A percentile compares a stretch with the other conserved stretches of the same genome.
These are phyloP conservation scores for Bombus difficillimus DNA, from an alignment of 1,140 invertebrate species.

Conservation along the genomic window DNA sequence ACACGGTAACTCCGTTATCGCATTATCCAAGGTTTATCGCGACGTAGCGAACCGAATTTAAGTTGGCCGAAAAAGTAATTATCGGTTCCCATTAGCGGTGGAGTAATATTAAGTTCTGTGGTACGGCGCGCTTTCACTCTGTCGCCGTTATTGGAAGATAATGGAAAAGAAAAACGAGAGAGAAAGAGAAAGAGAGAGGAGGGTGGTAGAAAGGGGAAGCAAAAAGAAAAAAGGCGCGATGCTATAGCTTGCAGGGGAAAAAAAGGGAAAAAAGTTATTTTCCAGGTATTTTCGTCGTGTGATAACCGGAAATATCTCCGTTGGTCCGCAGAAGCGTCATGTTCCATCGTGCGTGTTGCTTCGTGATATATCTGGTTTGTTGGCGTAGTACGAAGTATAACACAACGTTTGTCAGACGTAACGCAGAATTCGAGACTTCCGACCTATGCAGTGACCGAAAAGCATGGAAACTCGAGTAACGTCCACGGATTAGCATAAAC, in stretches of 20 bases:
- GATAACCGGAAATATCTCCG: background rate
- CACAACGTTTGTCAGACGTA: background rate
- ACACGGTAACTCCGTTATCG: slow-evolving; percentile 30
- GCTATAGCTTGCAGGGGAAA: background rate
- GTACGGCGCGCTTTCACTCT: background rate
- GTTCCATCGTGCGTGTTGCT: background rate
- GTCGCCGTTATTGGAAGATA: slow-evolving; percentile 47
- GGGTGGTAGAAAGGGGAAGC: too few species aligned
- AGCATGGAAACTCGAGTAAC: slow-evolving; percentile 8
- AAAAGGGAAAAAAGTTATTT: background rate
- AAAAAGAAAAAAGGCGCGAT: background rate
- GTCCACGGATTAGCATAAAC: slow-evolving; percentile 42
- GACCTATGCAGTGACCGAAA: slow-evolving; percentile 15
- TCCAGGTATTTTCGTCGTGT: background rate
- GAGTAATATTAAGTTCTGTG: slow-evolving; percentile 22
- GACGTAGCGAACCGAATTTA: slow-evolving; percentile 17
- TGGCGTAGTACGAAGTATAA: background rate
- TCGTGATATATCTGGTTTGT: background rate
- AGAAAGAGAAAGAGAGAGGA: background rate
- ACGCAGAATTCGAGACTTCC: slow-evolving; percentile 33
- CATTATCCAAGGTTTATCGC: slow-evolving; percentile 29
- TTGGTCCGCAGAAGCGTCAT: background rate
- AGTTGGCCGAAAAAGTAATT: slow-evolving; percentile 40
- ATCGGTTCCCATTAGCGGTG: slow-evolving; percentile 32
- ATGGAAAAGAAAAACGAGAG: background rate